Evolutionary conservation across 2,113 vertebrate genomes (phyloP).

Genomic region (Antechinus stuartii): DNA sequence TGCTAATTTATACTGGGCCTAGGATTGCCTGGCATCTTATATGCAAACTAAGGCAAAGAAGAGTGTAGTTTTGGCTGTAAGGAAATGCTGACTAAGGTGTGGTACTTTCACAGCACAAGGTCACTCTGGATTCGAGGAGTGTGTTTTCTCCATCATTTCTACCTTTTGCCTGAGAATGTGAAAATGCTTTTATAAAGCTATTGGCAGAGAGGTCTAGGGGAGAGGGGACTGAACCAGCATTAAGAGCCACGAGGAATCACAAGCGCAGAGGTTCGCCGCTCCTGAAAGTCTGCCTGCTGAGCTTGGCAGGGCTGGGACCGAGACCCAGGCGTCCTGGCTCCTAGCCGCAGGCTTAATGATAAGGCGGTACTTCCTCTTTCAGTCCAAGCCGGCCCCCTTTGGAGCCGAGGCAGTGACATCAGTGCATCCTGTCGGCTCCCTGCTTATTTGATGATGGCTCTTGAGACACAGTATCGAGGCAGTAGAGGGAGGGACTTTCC

Average conservation of each 20-base stretch:
- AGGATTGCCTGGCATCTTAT: background rate
- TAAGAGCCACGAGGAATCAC: slow-evolving; percentile 16
- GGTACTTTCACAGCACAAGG: background rate
- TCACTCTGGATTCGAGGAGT: background rate
- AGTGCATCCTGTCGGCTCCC: background rate
- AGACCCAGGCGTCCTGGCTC: background rate
- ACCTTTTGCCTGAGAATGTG: background rate
- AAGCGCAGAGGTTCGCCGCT: slow-evolving; percentile 19
- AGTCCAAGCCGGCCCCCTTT: background rate
- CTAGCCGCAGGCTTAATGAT: background rate
- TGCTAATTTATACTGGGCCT: background rate
- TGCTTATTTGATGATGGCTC: background rate
- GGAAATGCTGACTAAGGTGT: background rate
- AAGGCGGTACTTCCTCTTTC: background rate
- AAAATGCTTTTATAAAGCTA: background rate
- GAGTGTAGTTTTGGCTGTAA: background rate
- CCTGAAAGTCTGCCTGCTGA: slow-evolving; percentile 17
- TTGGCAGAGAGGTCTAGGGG: background rate
- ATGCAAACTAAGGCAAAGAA: slow-evolving; percentile 15
- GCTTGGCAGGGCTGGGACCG: slow-evolving; percentile 29
- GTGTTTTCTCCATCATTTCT: background rate
- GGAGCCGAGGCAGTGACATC: slow-evolving; percentile 41
- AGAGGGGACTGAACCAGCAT: background rate
- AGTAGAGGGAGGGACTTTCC: background rate
- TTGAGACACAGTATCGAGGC: background rate